Evolutionary conservation across 2,888 invertebrate species (phyloP).

Genomic region (Sminthurides aquaticus): DNA sequence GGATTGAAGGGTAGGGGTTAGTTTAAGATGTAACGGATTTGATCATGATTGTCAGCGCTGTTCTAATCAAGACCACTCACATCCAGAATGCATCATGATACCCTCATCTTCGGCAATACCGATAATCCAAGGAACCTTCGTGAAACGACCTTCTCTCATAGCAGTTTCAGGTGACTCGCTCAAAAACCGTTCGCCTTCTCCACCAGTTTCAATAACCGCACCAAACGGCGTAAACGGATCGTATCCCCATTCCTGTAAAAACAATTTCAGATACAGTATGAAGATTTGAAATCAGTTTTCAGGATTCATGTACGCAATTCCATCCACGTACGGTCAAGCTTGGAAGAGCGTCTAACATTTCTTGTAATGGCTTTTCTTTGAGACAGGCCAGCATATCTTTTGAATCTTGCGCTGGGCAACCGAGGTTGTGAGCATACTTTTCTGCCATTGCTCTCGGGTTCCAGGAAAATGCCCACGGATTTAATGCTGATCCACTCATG

Average conservation of each 20-base stretch:
- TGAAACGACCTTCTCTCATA: slow-evolving; percentile 47
- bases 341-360: background rate
- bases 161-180: slow-evolving; percentile 48
- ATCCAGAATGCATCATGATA: slow-evolving; percentile 12
- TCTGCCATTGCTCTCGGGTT: slow-evolving; percentile 1
- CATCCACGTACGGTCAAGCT: background rate
- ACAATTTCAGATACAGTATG: background rate
- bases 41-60: too few relatives aligned
- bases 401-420: background rate
- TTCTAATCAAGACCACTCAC: too few relatives aligned
- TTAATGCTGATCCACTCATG: background rate
- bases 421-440: background rate
- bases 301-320: background rate
- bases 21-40: too few relatives aligned
- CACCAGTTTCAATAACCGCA: background rate
- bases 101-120: slow-evolving; percentile 52
- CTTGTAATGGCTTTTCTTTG: background rate
- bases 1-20: too few relatives aligned
- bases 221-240: slow-evolving; percentile 17
- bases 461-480: slow-evolving; percentile 5
- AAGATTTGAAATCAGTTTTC: background rate
- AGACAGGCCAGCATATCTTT: background rate
- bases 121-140: slow-evolving; percentile 51
- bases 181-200: slow-evolving; percentile 45
- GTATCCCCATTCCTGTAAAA: slow-evolving; percentile 15